phyloP scores from a whole-genome alignment of 2,113 vertebrate genomes.

The Cinclus cinclus region DNA sequence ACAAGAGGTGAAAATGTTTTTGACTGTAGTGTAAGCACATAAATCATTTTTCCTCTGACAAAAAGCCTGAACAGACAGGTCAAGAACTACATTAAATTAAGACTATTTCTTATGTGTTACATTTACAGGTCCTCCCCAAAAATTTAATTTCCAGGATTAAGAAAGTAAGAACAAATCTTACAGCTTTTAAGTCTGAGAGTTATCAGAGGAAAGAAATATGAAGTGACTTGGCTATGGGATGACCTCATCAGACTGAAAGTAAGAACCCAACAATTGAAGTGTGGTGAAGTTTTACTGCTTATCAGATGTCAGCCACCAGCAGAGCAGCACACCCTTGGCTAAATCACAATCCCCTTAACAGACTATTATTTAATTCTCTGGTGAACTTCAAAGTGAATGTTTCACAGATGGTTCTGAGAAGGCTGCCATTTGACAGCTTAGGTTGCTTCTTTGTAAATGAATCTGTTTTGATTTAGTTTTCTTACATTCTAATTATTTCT shows the following conservation, averaged over 20 bases:
- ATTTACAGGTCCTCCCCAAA: not conserved
- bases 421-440: not conserved
- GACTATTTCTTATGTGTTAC: not conserved
- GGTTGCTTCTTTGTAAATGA: not conserved
- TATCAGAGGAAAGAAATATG: not conserved
- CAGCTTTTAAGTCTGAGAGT: not conserved
- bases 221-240: not conserved
- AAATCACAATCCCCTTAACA: not conserved
- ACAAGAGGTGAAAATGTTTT: not conserved
- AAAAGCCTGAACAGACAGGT: not conserved
- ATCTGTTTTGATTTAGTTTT: not conserved
- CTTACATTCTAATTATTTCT: not conserved
- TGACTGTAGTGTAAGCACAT: not conserved
- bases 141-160: not conserved
- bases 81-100: not conserved
- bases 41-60: not conserved
- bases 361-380: not conserved
- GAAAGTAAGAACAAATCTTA: not conserved
- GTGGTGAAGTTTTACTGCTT: not conserved
- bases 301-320: not conserved
- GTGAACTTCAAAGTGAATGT: not conserved
- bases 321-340: not conserved
- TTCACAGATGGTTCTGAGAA: not conserved
- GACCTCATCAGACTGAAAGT: conserved; percentile 2
- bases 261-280: not conserved